Evolutionary conservation across 2,888 invertebrate species (phyloP), one percentile per base, ranked within the genome.

Genomic region (Biston stratarius): DNA sequence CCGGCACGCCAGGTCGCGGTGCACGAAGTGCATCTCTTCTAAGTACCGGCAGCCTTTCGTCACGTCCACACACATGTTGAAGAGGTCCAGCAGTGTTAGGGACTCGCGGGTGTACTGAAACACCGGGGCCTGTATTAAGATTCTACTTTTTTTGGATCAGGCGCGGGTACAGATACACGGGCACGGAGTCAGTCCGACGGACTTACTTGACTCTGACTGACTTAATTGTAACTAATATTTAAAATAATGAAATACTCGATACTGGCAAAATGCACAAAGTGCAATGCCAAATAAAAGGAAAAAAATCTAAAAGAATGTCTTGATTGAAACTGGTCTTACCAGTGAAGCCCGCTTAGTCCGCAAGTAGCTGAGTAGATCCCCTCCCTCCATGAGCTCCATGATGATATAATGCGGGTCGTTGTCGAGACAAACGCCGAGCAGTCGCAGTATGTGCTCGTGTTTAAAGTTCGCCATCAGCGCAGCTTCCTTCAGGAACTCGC

Each of bases 321-420:
- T 2, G 38, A 0, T 38, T 38, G 6, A 38, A 38, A 24, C 24
- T 24, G 38, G 6, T 6, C 88, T 88, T 89, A 97, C 97, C 83
- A 95, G 87, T n/a, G 95, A 94, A 48, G 97, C 96, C 64, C 99
- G 94, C 75, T 97, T 97, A 6, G 96, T 95, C 61, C 99, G 94
- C 53, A 99, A 94, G 86, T 98, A 99, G 67, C 97, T 98, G 42
- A 99, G 94, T 65, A 99, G 91, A 90, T 99, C 99, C 0, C 99
- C 99, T 6, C 97, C 99, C 86, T 99, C 98, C 99, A 99, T 99
- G 15, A 99, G 95, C 86, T 99, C 99, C 95, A 99, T 96, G 55
- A 99, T 97, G 72, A 99, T 96, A 78, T 98, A 97, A 80, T 98
- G 97, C 8, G 98, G 97, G 83, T 99, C 98, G 74, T 97, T 97